Base-by-base conservation (phyloP, 1,140 invertebrate genomes). In the Lasioglossum baleicum region DNA sequence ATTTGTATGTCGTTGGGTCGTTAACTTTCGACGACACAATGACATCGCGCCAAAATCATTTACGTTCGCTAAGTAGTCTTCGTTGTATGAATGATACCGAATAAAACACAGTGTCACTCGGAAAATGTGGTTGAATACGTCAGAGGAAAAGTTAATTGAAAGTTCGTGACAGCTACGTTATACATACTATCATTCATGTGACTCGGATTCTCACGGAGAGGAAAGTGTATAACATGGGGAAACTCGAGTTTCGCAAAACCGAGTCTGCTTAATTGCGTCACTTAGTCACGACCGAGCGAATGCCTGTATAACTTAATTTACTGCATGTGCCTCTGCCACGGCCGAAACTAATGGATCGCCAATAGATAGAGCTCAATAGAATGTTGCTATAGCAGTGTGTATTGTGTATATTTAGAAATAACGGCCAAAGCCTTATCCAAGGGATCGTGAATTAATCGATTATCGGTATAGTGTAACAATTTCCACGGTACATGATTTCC, bases 401-500 rank as follows among this genome's bases (percentile, higher is more conserved):
- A 60, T 48, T 48, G 51, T 20, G 51, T 76, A 76, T 85, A 81
- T 85, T 85, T 81, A 77, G 65, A 85, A 53, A 40, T 68, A 85
- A 84, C 61, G n/a, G 42, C 4, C 35, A 56, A 83, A 83, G 79
- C 48, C 7, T 60, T 65, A n/a, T 67, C 51, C 67, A 56, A 31
- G 58, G 51, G 60, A 58, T 76, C 26, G 66, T 35, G 44, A 53
- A 75, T 80, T 71, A 84, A 85, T 85, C 83, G 73, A 84, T 85
- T 75, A 70, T 81, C 69, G 69, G 75, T 81, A 74, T 13, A 81
- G 58, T 51, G 58, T 84, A 31, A 81, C 80, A 75, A 83, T 78
- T 60, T 76, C 42, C 48, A 81, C 58, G 78, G 22, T 84, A 63
- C 68, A 84, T 78, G 83, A 85, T 84, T 81, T 77, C 77, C 77